Evolutionary conservation across 2,888 invertebrate genomes (phyloP).

Genomic region (Sarcophaga carnaria): DNA sequence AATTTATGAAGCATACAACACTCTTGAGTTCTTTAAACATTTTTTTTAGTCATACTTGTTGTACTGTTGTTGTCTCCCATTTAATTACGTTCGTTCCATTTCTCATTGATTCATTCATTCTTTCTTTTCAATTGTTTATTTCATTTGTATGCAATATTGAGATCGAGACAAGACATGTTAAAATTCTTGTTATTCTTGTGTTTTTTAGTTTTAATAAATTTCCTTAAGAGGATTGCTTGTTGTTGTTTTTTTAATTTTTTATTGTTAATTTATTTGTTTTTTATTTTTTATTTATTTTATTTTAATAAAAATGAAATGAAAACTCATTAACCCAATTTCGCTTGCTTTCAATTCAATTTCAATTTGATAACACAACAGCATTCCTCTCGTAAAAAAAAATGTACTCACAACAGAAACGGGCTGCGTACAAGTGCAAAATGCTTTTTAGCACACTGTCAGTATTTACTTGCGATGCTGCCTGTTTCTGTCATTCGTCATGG

Average conservation of each 20-base stretch:
- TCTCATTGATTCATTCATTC: neutral
- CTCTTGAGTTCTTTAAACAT: too few relatives aligned
- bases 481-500: constrained; percentile 40
- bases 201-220: neutral
- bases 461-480: constrained; percentile 14
- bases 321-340: constrained; percentile 67
- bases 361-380: neutral
- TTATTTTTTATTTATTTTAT: constrained; percentile 18
- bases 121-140: too few relatives aligned
- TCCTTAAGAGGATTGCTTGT: neutral
- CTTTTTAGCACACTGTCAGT: constrained; percentile 16
- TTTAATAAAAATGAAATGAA: constrained; percentile 54
- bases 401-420: neutral
- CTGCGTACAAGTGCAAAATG: constrained; percentile 47
- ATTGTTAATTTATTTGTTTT: neutral
- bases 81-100: neutral
- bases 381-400: constrained; percentile 33
- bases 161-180: constrained; percentile 17
- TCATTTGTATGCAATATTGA: constrained; percentile 34
- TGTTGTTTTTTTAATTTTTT: constrained; percentile 14
- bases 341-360: constrained; percentile 27
- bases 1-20: constrained; percentile 9
- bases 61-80: neutral
- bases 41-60: neutral
- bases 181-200: constrained; percentile 34